Base-by-base conservation (phyloP, 2,113 vertebrate genomes). In the Percopsis transmontana region DNA sequence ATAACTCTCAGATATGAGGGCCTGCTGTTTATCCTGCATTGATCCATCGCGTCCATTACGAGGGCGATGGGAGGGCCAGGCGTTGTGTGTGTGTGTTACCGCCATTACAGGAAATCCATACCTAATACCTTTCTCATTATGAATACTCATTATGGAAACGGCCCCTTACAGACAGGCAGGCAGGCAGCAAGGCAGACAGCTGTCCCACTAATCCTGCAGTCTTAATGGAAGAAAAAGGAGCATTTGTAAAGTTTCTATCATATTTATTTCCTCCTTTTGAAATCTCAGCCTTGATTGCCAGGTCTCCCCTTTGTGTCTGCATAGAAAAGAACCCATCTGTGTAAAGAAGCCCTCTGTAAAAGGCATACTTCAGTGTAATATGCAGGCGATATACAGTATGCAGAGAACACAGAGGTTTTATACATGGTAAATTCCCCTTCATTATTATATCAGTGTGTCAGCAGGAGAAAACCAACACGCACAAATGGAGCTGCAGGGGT, bases 71-170 rank as follows among this genome's bases (percentile, higher is more conserved):
- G 67, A 65, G 68, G 56, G 70, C 42, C 48, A 52, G 53, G 67
- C 42, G 58, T 66, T 7, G 27, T 33, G 27, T 33, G 27, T 79
- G 74, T 85, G 80, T 71, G 78, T 76, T 73, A 70, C 70, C n/a
- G 18, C 77, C 85, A 91, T 91, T 90, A 91, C 81, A 64, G 81
- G 85, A 89, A 92, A 92, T 91, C 88, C 54, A 89, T 90, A 90
- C 50, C 55, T 81, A 79, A 89, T 88, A 82, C 62, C 75, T 33
- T 56, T 72, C 80, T 83, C 58, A 70, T 88, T 87, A 88, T 68
- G 58, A 76, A 68, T 57, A 62, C 79, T 63, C 57, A 65, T 87
- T 80, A 66, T 59, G 53, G 64, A 78, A 81, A n/a, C 47, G 3
- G 18, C n/a, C 15, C 59, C 59, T 72, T 77, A 80, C 87, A 77